A percentile compares a stretch with the other conserved stretches of the same genome.
Conservation (phyloP, 2,888 invertebrate species). For the Ectemnius cavifrons region DNA sequence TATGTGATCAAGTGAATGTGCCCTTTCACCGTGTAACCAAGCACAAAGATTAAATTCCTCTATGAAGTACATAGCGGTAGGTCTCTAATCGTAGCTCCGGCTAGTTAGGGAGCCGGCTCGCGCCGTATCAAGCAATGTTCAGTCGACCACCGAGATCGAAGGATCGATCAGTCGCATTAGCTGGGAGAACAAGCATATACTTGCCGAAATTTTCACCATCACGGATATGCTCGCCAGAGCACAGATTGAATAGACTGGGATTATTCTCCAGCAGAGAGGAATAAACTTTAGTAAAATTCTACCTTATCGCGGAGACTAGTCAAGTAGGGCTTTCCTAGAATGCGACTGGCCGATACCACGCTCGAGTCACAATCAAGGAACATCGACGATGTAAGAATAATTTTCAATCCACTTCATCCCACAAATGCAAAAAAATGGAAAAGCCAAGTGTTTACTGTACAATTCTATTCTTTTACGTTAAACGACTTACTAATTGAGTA, state of each 20-base stretch:
- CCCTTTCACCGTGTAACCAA: slow-evolving; percentile 73
- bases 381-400: slow-evolving; percentile 38
- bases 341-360: slow-evolving; percentile 26
- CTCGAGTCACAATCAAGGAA: slow-evolving; percentile 34
- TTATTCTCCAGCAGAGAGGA: too few relatives aligned
- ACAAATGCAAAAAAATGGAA: slow-evolving; percentile 29
- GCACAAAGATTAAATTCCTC: slow-evolving; percentile 71
- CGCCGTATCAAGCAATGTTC: slow-evolving; percentile 19
- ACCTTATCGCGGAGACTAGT: too few relatives aligned
- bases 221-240: too few relatives aligned
- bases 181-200: slow-evolving; percentile 1
- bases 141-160: slow-evolving; percentile 28
- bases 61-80: slow-evolving; percentile 51
- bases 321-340: too few relatives aligned
- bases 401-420: slow-evolving; percentile 35
- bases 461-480: slow-evolving; percentile 72
- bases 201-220: too few relatives aligned
- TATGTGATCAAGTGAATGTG: slow-evolving; percentile 77
- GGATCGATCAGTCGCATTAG: slow-evolving; percentile 19
- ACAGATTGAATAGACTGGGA: too few relatives aligned
- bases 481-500: slow-evolving; percentile 58
- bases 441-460: slow-evolving; percentile 66
- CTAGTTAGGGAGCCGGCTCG: slow-evolving; percentile 33
- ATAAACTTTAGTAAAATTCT: too few relatives aligned
- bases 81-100: slow-evolving; percentile 38